These are phyloP conservation scores for Tauraco erythrolophus DNA, from an alignment of 2,113 vertebrate genomes.

Conservation along the genomic window DNA sequence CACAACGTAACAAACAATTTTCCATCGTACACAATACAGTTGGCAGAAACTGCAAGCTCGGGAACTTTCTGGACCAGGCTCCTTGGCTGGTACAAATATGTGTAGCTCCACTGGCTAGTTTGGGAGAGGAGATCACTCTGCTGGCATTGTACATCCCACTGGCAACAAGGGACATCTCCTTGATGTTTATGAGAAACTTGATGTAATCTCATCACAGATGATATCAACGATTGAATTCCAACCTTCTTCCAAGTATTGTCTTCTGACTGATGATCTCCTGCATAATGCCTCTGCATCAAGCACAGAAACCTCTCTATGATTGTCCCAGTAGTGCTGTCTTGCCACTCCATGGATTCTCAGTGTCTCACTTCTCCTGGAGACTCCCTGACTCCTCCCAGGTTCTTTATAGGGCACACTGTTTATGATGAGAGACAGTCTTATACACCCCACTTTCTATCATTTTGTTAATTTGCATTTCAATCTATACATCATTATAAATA, in stretches of 20 bases:
- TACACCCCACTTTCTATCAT: neutral
- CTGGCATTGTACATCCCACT: neutral
- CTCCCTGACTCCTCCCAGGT: neutral
- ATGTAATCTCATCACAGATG: neutral
- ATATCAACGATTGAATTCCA: neutral
- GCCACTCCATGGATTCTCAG: neutral
- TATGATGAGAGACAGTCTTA: neutral
- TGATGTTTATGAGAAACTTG: neutral
- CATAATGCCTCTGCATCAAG: neutral
- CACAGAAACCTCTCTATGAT: neutral
- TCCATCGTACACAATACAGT: neutral
- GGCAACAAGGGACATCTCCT: neutral
- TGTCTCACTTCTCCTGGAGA: neutral
- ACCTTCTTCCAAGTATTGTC: neutral
- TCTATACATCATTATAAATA: neutral
- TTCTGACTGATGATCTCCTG: neutral
- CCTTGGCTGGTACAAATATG: neutral
- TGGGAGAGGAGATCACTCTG: neutral
- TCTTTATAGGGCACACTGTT: neutral
- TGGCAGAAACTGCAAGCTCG: neutral
- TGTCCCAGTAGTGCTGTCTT: neutral
- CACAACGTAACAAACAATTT: accelerated
- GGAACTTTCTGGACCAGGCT: neutral
- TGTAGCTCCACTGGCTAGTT: neutral
- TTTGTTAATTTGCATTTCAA: conserved; percentile 38